These are phyloP conservation scores for Potamilus streckersoni DNA, from an alignment of 1,140 invertebrate species.

Conservation along the genomic window DNA sequence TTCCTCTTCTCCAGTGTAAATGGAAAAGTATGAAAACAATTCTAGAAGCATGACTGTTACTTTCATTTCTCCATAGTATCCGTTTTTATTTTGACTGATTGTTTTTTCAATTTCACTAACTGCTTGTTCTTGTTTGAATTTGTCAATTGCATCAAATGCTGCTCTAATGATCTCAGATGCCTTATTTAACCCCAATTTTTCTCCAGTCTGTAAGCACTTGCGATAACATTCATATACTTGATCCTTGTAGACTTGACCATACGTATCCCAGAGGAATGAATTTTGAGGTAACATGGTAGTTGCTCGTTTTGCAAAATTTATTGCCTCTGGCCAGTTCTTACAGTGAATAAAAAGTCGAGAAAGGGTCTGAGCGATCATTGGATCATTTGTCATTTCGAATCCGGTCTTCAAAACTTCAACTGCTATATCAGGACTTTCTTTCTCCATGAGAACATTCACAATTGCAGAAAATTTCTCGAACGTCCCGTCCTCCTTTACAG, in stretches of 20 bases:
- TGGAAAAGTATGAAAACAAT: slow-evolving; percentile 14
- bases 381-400: slow-evolving; percentile 34
- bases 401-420: slow-evolving; percentile 26
- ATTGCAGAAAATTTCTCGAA: slow-evolving; percentile 37
- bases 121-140: slow-evolving; percentile 35
- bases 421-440: slow-evolving; percentile 31
- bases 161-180: slow-evolving; percentile 22
- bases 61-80: slow-evolving; percentile 37
- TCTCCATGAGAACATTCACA: slow-evolving; percentile 26
- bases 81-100: slow-evolving; percentile 29
- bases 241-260: slow-evolving; percentile 38
- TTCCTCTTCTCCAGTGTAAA: slow-evolving; percentile 8
- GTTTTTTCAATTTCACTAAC: slow-evolving; percentile 22
- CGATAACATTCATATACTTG: slow-evolving; percentile 28
- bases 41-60: slow-evolving; percentile 29
- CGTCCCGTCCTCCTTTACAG: slow-evolving; percentile 17
- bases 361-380: slow-evolving; percentile 44
- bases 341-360: slow-evolving; percentile 37
- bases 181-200: neutral
- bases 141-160: slow-evolving; percentile 21
- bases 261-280: slow-evolving; percentile 49
- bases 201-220: slow-evolving; percentile 13
- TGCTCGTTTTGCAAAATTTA: slow-evolving; percentile 31
- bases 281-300: slow-evolving; percentile 33
- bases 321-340: slow-evolving; percentile 40